Conservation (phyloP, 2,888 invertebrate species). For the Perizoma affinitatum region DNA sequence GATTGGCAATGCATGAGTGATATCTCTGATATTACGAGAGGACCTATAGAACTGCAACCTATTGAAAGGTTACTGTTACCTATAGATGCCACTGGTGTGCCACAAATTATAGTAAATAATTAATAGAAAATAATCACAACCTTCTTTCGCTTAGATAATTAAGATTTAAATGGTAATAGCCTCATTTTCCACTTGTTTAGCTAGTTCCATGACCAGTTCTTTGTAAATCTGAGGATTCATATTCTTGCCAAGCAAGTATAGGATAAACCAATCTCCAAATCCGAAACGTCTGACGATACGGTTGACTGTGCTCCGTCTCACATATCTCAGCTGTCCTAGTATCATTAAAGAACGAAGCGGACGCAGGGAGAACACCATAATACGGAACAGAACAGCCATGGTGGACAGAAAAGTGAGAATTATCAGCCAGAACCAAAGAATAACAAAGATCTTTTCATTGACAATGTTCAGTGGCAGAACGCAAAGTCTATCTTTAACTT, state of each 20-base stretch:
- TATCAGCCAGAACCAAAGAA: slow-evolving; percentile 90
- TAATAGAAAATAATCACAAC: slow-evolving; percentile 22
- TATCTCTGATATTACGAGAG: too few species aligned
- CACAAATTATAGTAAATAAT: too few species aligned
- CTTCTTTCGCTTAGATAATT: slow-evolving; percentile 5
- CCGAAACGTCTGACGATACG: slow-evolving; percentile 80
- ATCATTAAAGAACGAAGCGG: slow-evolving; percentile 85
- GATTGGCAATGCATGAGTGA: too few species aligned
- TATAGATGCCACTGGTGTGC: too few species aligned
- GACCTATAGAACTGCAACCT: too few species aligned
- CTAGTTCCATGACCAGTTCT: slow-evolving; percentile 84
- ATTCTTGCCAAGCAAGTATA: slow-evolving; percentile 90
- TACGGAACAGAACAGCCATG: slow-evolving; percentile 87
- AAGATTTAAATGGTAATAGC: slow-evolving; percentile 56
- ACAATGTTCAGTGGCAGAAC: slow-evolving; percentile 91
- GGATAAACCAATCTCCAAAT: slow-evolving; percentile 91
- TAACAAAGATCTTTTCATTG: slow-evolving; percentile 90
- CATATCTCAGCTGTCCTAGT: slow-evolving; percentile 84
- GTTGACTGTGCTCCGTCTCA: slow-evolving; percentile 79
- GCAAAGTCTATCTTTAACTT: slow-evolving; percentile 86
- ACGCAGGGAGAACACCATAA: slow-evolving; percentile 80
- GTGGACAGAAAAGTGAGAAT: slow-evolving; percentile 85
- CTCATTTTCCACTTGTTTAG: slow-evolving; percentile 65
- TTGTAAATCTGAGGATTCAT: slow-evolving; percentile 87
- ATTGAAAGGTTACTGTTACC: too few species aligned